Conservation (phyloP, 2,113 vertebrate species). For the Ariopsis seemanni region DNA sequence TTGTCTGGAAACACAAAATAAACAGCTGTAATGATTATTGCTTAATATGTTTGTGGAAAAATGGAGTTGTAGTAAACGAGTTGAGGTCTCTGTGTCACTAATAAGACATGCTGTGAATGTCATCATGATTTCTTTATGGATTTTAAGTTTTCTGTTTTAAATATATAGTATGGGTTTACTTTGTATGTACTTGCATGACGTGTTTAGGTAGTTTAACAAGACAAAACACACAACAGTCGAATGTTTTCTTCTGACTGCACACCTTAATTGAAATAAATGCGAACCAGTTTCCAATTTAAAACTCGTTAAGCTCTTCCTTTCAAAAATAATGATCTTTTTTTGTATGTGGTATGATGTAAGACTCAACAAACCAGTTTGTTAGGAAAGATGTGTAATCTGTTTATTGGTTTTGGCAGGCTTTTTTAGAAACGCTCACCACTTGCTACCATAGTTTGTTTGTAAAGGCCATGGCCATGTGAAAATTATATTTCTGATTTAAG, state of each 20-base stretch:
- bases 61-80: neutral
- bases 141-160: neutral
- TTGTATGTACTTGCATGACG: neutral
- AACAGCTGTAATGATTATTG: constrained; percentile 3
- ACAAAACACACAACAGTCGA: neutral
- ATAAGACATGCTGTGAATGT: neutral
- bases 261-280: neutral
- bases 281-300: neutral
- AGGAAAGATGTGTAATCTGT: neutral
- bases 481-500: neutral
- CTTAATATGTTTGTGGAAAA: constrained; percentile 13
- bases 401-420: neutral
- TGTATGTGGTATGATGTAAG: neutral
- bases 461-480: neutral
- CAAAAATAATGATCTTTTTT: neutral
- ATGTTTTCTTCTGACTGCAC: neutral
- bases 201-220: neutral
- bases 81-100: neutral
- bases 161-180: neutral
- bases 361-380: constrained; percentile 8
- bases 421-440: neutral
- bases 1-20: constrained; percentile 40
- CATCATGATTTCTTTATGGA: neutral
- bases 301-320: neutral
- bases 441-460: neutral